Conservation (phyloP, 2,797 vertebrate genomes). For the Hybognathus amarus region DNA sequence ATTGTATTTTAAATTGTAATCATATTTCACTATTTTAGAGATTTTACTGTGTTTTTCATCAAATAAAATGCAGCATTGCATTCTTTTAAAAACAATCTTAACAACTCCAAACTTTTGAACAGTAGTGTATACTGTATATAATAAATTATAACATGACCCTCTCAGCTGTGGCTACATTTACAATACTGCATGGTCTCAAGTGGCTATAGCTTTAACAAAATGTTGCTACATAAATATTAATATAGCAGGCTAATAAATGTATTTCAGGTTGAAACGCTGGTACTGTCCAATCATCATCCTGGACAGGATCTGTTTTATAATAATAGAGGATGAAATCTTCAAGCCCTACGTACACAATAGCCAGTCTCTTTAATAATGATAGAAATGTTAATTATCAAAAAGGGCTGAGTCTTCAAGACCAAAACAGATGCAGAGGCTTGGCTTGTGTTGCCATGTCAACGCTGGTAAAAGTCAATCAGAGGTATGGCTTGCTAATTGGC, state of each 20-base stretch:
- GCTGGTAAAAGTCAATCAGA: conserved; percentile 49
- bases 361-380: neutral
- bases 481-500: conserved; percentile 50
- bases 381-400: neutral
- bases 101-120: neutral
- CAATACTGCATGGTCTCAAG: neutral
- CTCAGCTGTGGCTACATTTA: neutral
- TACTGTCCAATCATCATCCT: neutral
- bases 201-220: neutral
- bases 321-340: neutral
- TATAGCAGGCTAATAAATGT: neutral
- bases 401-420: neutral
- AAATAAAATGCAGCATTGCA: neutral
- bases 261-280: neutral
- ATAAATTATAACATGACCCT: neutral
- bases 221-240: too few relatives aligned
- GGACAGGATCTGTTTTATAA: neutral
- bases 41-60: neutral
- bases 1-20: neutral
- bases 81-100: neutral
- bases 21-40: neutral
- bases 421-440: conserved; percentile 25
- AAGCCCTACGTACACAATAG: neutral
- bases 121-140: neutral
- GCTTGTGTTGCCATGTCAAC: conserved; percentile 47